These are phyloP conservation scores for Camptogramma bilineatum DNA, from an alignment of 2,888 invertebrate species.

Conservation along the genomic window DNA sequence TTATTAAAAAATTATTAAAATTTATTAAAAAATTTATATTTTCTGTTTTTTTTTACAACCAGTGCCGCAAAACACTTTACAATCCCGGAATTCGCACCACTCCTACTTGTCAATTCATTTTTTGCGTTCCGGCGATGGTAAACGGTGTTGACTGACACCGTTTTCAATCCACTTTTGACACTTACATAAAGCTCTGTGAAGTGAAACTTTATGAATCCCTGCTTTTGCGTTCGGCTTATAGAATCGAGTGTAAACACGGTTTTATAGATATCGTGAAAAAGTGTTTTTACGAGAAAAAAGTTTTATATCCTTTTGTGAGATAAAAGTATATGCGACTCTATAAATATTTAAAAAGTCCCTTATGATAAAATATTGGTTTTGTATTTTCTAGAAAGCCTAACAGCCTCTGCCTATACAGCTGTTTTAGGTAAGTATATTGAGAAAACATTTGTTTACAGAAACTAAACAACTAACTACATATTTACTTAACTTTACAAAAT, in stretches of 20 bases:
- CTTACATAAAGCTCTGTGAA: constrained; percentile 37
- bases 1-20: too few relatives aligned
- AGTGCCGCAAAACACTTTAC: background rate
- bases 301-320: constrained; percentile 13
- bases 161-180: constrained; percentile 36
- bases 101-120: background rate
- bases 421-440: too few relatives aligned
- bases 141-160: constrained; percentile 23
- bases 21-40: too few relatives aligned
- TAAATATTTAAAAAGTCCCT: constrained; percentile 6
- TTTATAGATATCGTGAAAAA: constrained; percentile 30
- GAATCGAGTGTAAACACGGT: constrained; percentile 13
- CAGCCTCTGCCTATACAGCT: too few relatives aligned
- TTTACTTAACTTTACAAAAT: too few relatives aligned
- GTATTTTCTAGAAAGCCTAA: background rate
- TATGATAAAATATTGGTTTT: background rate
- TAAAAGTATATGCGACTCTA: constrained; percentile 6
- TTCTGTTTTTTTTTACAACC: background rate
- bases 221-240: constrained; percentile 35
- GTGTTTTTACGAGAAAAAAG: constrained; percentile 8
- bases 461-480: too few relatives aligned
- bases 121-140: background rate
- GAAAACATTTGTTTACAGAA: too few relatives aligned
- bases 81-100: background rate
- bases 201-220: constrained; percentile 33